phyloP scores from a whole-genome alignment of 2,797 vertebrate genomes.

The Tragopan temminckii region DNA sequence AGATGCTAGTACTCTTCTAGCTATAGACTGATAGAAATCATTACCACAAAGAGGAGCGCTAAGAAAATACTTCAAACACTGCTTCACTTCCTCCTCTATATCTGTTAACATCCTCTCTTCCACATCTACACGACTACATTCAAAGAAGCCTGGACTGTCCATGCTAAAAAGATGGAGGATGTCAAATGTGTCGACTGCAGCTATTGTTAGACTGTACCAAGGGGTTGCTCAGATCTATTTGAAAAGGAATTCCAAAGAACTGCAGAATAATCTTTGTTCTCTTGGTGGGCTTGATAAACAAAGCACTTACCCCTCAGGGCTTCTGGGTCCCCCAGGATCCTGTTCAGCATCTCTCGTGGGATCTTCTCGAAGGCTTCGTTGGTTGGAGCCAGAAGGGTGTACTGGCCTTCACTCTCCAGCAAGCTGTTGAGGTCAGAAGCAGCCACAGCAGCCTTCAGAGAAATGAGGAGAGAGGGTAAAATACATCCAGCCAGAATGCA shows the following conservation, averaged over 20 bases:
- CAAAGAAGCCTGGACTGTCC: neutral
- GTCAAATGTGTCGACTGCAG: neutral
- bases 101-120: neutral
- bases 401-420: constrained; percentile 89
- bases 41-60: neutral
- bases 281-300: neutral
- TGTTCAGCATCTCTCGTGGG: constrained; percentile 88
- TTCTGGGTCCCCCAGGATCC: constrained; percentile 94
- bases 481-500: neutral
- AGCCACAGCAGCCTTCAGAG: constrained; percentile 89
- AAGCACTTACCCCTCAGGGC: constrained; percentile 89
- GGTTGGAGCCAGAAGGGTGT: constrained; percentile 94
- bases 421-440: constrained; percentile 90
- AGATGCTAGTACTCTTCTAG: neutral
- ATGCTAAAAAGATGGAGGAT: neutral
- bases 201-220: neutral
- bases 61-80: neutral
- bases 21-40: constrained; percentile 29
- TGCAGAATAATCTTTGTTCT: neutral
- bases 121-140: neutral
- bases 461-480: neutral
- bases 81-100: neutral
- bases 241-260: neutral
- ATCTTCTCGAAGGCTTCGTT: constrained; percentile 97
- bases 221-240: neutral